phyloP scores from a whole-genome alignment of 2,888 invertebrate species.

The Drosophila algonquin region DNA sequence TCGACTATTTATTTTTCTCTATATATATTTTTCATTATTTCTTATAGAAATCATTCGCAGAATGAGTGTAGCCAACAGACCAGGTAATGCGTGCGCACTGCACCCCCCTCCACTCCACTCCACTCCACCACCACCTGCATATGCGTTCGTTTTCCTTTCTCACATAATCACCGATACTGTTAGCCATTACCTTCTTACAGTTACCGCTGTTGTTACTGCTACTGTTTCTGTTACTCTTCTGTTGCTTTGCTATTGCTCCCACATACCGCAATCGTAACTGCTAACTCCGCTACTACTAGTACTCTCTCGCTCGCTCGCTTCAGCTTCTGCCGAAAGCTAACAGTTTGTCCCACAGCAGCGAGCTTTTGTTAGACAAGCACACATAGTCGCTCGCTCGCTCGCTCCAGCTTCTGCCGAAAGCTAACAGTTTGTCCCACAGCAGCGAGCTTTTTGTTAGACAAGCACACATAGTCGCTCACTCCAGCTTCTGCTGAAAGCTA shows the following conservation, averaged over 20 bases:
- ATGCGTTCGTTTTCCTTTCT: neutral
- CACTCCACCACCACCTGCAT: neutral
- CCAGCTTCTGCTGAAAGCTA: neutral
- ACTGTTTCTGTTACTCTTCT: neutral
- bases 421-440: neutral
- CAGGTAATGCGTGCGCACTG: conserved; percentile 82
- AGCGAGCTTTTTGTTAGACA: too few species aligned
- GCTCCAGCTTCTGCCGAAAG: too few species aligned
- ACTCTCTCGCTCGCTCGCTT: neutral
- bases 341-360: conserved; percentile 9
- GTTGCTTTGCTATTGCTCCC: neutral
- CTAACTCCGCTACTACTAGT: neutral
- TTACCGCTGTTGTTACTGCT: neutral
- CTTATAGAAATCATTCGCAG: conserved; percentile 84
- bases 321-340: neutral
- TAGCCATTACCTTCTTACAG: neutral
- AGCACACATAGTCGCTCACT: neutral
- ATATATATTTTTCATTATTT: conserved; percentile 72
- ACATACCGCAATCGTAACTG: conserved; percentile 1
- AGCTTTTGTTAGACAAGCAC: conserved; percentile 1
- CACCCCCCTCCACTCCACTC: conserved; percentile 5
- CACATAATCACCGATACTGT: conserved; percentile 1
- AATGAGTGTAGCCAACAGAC: conserved; percentile 81
- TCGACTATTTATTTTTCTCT: conserved; percentile 60
- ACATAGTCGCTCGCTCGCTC: too few species aligned